Evolutionary conservation across 2,888 invertebrate species (phyloP), one percentile per base, ranked within the genome.

Genomic region (Ormyrus labotus): DNA sequence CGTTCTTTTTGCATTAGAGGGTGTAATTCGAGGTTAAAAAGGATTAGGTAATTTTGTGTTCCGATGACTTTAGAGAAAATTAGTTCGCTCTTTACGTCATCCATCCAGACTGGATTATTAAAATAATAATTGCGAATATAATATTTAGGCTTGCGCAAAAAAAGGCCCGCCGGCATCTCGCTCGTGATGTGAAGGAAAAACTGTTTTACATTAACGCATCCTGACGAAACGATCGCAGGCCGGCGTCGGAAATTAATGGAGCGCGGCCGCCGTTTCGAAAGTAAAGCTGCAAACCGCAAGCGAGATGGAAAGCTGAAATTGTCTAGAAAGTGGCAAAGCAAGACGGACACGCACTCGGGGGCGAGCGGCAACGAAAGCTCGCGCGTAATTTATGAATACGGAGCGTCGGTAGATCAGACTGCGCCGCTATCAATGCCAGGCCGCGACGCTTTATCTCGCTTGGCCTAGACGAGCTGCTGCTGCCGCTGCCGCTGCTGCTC

Each of bases 391-490:
- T 80, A 76, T 80, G 80, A 72, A 72, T 63, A 9, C 51, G 5
- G 57, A 67, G 68, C 72, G 68, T 76, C 76, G 72, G 80, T 80
- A 76, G 80, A 76, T 80, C 76, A 75, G 55, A 19, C 58, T 34
- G 34, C 34, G 34, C 34, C 58, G 47, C 73, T 79, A 58, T 79
- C 74, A 74, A 70, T 58, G 79, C 58, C 50, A 34, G 34, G 50
- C 50, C 63, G 53, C 57, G 60, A 13, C 34, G 63, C 58, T 74
- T 79, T 74, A 69, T 79, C 78, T 1, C 57, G 70, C 53, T 50
- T 67, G 68, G 34, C 64, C 34, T 34, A 34, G 34, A 34, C 34
- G 34, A 34, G 34, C 34, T 34, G 34, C 34, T 34, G 34, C 34
- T 3, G 34, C 4, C 4, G 34, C 2, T 3, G 34, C 34, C 34